Evolutionary conservation across 2,113 vertebrate species (phyloP), one percentile per base, ranked within the genome.

Genomic region (Eurypyga helias): DNA sequence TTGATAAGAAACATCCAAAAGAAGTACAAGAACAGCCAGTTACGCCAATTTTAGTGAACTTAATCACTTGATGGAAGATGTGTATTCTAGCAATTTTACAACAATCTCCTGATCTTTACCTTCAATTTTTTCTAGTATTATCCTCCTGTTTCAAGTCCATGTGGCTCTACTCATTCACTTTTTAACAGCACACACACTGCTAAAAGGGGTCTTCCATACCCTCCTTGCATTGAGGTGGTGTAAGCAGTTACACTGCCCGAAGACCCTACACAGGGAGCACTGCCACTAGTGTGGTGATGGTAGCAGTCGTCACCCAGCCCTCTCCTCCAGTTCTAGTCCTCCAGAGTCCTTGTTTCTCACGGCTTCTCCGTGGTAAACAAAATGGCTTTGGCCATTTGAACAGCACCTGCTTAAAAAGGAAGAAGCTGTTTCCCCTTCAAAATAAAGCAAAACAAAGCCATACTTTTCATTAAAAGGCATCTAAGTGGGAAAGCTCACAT

Each of bases 181-280:
- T 17, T 10, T 21, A 34, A 23, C 9, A 61, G 45, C 58, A 36
- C 0, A 5, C 64, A 65, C 33, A 3, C 29, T 29, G 55, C 31
- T 36, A 29, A 38, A 60, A 75, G 33, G 7, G 2, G 4, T 51
- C 33, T 49, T 49, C 8, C 41, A 24, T 5, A 51, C 24, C 29
- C 4, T 6, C 20, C 14, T 7, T 7, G 31, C 0, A 0, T 12
- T 10, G n/a, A 11, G 1, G 0, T 0, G 4, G 38, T 11, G 13
- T 1, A 24, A 69, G 49, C 38, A 51, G 13, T 7, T 13, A 23
- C 5, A 1, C 17, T 4, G 6, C 1, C 70, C 17, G n/a, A 55
- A 28, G 48, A 34, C 3, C 62, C 46, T 24, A 29, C 48, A 17
- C 4, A 29, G 41, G 6, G 7, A 77, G 51, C 4, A 16, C 20